A percentile compares a stretch with the other conserved stretches of the same genome.
These are phyloP conservation scores for Ranitomeya imitator DNA, from an alignment of 2,113 vertebrate genomes.

Conservation along the genomic window DNA sequence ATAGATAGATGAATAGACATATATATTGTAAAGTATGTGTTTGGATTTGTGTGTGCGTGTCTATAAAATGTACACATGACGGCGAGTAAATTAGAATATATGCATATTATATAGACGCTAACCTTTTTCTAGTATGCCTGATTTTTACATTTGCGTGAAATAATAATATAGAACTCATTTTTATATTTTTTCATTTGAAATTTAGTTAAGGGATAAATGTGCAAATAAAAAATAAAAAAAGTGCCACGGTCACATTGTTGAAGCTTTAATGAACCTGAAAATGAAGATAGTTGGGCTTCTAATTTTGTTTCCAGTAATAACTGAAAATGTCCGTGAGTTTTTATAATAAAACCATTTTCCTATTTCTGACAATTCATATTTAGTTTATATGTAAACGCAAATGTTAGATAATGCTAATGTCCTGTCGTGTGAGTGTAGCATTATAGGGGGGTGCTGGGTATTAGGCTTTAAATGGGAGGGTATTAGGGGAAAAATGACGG, in stretches of 20 bases:
- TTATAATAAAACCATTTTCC: not conserved
- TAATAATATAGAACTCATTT: not conserved
- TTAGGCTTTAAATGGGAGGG: not conserved
- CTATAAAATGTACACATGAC: too few relatives aligned
- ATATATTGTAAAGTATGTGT: too few relatives aligned
- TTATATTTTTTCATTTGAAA: not conserved
- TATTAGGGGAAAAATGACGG: constrained; percentile 1
- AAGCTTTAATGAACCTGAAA: not conserved
- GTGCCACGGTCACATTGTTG: not conserved
- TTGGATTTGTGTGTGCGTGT: too few relatives aligned
- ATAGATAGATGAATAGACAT: too few relatives aligned
- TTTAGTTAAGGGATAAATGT: not conserved
- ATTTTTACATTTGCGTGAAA: not conserved
- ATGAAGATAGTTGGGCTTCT: too few relatives aligned
- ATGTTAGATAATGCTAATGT: not conserved
- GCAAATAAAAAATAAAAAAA: not conserved
- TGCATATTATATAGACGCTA: too few relatives aligned
- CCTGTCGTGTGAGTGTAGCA: not conserved
- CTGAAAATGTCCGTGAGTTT: too few relatives aligned
- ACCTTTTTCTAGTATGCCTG: too few relatives aligned
- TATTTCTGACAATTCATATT: not conserved
- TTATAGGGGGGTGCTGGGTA: not conserved
- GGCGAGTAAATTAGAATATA: too few relatives aligned
- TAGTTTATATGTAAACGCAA: not conserved
- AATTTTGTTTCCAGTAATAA: not conserved